Conservation (phyloP, 1,140 invertebrate species). For the Sycobia sp. region DNA sequence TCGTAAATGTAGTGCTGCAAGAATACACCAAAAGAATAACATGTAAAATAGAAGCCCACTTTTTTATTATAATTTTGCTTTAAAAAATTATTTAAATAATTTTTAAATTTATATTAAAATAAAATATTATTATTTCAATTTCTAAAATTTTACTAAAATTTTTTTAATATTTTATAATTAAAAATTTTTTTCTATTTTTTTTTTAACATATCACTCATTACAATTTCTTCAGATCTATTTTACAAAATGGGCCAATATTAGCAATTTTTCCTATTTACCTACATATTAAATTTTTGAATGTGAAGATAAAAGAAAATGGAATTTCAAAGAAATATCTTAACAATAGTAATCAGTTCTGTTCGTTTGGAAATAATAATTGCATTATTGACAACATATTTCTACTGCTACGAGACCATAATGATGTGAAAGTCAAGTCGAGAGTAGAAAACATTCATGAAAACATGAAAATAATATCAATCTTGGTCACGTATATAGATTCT, state of each 20-base stretch:
- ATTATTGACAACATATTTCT: constrained; percentile 17
- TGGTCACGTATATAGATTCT: constrained; percentile 31
- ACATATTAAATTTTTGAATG: too few relatives aligned
- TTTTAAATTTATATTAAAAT: not conserved
- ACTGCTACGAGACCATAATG: constrained; percentile 6
- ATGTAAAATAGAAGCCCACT: constrained; percentile 2
- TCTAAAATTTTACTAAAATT: too few relatives aligned
- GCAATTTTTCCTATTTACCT: too few relatives aligned
- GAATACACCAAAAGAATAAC: constrained; percentile 19
- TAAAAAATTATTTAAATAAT: constrained; percentile 6
- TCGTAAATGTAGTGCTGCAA: constrained; percentile 24
- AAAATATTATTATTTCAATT: too few relatives aligned
- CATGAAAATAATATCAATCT: constrained; percentile 27
- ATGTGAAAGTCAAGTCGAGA: constrained; percentile 5
- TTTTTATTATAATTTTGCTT: too few relatives aligned
- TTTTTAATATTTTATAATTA: constrained; percentile 1
- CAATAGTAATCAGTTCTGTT: constrained; percentile 8
- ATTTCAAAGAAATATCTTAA: not conserved
- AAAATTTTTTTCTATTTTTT: not conserved
- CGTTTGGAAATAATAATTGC: constrained; percentile 12
- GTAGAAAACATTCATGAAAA: not conserved
- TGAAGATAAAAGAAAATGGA: not conserved
- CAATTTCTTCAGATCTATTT: too few relatives aligned
- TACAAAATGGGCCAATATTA: too few relatives aligned
- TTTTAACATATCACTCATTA: too few relatives aligned